Percentiles rank a stretch among this genome's conserved stretches.
Conservation (phyloP, 2,797 vertebrate species). For the Crocodylus rhombifer region DNA sequence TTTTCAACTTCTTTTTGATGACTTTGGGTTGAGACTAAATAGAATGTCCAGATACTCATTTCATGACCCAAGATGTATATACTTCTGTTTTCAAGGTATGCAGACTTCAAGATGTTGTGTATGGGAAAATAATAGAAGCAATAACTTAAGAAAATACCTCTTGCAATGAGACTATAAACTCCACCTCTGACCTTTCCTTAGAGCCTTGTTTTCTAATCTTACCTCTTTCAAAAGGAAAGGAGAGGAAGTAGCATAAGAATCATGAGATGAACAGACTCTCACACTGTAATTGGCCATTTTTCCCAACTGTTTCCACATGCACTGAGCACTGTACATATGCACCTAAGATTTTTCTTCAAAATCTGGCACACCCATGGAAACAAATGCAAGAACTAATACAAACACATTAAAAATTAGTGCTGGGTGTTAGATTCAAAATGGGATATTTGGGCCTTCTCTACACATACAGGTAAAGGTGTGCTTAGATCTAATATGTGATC, state of each 20-base stretch:
- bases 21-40: neutral
- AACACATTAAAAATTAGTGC: neutral
- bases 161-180: conserved; percentile 1
- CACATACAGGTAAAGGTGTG: too few relatives aligned
- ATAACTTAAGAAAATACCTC: neutral
- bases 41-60: neutral
- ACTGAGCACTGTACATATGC: neutral
- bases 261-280: neutral
- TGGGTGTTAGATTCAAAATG: neutral
- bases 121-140: conserved; percentile 14
- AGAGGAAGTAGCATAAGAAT: neutral
- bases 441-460: neutral
- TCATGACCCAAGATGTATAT: neutral
- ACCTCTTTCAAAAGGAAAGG: neutral
- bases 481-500: too few relatives aligned
- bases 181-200: neutral
- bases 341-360: neutral
- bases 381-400: neutral
- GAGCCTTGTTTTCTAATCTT: conserved; percentile 2
- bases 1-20: neutral
- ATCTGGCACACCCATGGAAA: neutral
- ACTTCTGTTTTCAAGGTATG: conserved; percentile 6
- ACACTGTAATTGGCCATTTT: neutral
- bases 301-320: neutral
- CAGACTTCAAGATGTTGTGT: neutral